Base-by-base conservation (phyloP, 2,888 invertebrate genomes). In the Ctenicera cuprea region DNA sequence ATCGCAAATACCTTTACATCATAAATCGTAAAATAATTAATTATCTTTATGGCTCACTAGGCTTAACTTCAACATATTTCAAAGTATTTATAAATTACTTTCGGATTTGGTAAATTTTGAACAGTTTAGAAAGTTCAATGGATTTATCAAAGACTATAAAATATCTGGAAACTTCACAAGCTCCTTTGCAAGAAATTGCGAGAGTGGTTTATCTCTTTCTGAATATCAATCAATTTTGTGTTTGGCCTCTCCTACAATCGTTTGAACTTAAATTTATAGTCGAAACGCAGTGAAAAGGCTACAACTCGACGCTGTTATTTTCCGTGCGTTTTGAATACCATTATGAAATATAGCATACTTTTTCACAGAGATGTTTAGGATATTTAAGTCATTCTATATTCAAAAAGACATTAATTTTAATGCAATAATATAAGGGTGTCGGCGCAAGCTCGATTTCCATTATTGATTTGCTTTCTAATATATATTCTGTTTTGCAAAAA, bases 171-270 rank as follows among this genome's bases (percentile, higher is more conserved):
- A 50, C 22, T 54, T 54, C 30, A 20, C 54, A 26, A 54, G 14
- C 20, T 54, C 12, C 33, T 54, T 54, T 16, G 14, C 30, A 54
- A 54, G 30, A n/a, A 54, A 54, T 54, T 54, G 12, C 14, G 14
- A 22, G 54, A 30, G 30, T 30, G 30, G 54, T 54, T 54, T 54
- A 54, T 54, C 54, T 54, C 54, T 54, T 54, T 54, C 54, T 54
- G 54, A 54, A 54, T 54, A 54, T 54, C 54, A 54, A 54, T 54
- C 54, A 54, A 54, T 54, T 54, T 54, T 30, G 54, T 30, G 54
- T 54, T 54, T 54, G 54, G 30, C 54, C 22, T 54, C 12, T 54
- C 54, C 30, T 30, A 54, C 54, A 54, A 54, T 54, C 54, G 54
- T 54, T 54, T 54, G 54, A 54, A 54, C 54, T 54, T 33, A 54